A percentile compares a stretch with the other conserved stretches of the same genome.
These are phyloP conservation scores for Sinentomon sp. DNA, from an alignment of 2,888 invertebrate species.

Conservation along the genomic window DNA sequence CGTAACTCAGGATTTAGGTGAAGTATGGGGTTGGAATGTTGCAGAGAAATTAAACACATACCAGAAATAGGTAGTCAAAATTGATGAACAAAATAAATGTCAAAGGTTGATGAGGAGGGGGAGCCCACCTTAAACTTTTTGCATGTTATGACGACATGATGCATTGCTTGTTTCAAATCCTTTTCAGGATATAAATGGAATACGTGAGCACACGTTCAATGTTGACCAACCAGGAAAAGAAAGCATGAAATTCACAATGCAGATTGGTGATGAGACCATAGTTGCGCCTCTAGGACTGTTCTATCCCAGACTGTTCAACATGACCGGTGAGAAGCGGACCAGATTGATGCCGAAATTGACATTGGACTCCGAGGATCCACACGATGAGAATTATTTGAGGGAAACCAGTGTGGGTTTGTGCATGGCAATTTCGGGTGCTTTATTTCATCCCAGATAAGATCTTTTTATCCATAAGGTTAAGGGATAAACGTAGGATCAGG, in stretches of 20 bases:
- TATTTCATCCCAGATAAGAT: background rate
- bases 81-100: too few species aligned
- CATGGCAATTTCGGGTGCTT: background rate
- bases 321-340: conserved; percentile 51
- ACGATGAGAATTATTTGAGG: conserved; percentile 67
- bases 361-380: conserved; percentile 77
- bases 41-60: too few species aligned
- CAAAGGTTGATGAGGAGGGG: too few species aligned
- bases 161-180: too few species aligned
- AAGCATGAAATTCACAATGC: conserved; percentile 40
- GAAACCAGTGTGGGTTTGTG: conserved; percentile 42
- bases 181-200: conserved; percentile 46
- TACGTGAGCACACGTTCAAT: conserved; percentile 49
- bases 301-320: conserved; percentile 58
- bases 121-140: too few species aligned
- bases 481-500: too few species aligned
- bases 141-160: too few species aligned
- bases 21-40: too few species aligned
- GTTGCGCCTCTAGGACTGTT: conserved; percentile 70
- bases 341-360: too few species aligned
- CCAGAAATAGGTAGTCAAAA: too few species aligned
- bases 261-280: conserved; percentile 73
- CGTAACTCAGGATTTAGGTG: too few species aligned
- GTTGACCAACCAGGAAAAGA: conserved; percentile 40
- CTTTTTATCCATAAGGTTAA: background rate